Evolutionary conservation across 2,797 vertebrate genomes (phyloP).

Genomic region (Neoniphon sammara): DNA sequence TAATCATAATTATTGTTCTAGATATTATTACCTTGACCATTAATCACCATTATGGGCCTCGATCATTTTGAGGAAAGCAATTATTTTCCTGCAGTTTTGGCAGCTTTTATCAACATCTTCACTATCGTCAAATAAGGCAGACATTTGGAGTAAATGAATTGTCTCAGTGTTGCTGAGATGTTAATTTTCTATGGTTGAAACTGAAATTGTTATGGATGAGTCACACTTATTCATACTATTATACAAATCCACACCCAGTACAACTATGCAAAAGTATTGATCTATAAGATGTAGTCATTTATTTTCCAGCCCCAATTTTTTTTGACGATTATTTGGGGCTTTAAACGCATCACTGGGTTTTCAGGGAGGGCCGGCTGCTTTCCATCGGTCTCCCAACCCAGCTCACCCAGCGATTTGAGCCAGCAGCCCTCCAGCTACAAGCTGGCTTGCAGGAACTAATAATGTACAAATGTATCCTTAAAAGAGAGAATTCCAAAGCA

Average conservation of each 20-base stretch:
- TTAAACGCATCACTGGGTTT: slow-evolving; percentile 8
- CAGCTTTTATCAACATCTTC: not conserved
- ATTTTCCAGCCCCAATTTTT: not conserved
- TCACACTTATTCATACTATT: not conserved
- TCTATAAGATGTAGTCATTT: not conserved
- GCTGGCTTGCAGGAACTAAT: slow-evolving; percentile 24
- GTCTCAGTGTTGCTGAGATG: too few species aligned
- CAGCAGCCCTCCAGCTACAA: slow-evolving; percentile 11
- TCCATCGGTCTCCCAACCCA: slow-evolving; percentile 20
- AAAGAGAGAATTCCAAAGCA: slow-evolving; percentile 33
- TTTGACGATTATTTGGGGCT: not conserved
- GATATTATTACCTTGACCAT: not conserved
- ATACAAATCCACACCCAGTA: not conserved
- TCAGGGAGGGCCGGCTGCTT: slow-evolving; percentile 17
- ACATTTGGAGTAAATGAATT: too few species aligned
- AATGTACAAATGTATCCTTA: slow-evolving; percentile 18
- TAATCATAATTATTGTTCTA: not conserved
- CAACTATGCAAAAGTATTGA: not conserved
- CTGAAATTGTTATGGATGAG: too few species aligned
- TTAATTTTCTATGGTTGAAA: too few species aligned
- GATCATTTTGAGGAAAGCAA: not conserved
- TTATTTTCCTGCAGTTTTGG: not conserved
- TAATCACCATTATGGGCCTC: not conserved
- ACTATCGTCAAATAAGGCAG: not conserved
- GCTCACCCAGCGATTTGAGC: slow-evolving; percentile 39